Evolutionary conservation across 2,888 invertebrate species (phyloP).

Genomic region (Nephrotoma flavescens): DNA sequence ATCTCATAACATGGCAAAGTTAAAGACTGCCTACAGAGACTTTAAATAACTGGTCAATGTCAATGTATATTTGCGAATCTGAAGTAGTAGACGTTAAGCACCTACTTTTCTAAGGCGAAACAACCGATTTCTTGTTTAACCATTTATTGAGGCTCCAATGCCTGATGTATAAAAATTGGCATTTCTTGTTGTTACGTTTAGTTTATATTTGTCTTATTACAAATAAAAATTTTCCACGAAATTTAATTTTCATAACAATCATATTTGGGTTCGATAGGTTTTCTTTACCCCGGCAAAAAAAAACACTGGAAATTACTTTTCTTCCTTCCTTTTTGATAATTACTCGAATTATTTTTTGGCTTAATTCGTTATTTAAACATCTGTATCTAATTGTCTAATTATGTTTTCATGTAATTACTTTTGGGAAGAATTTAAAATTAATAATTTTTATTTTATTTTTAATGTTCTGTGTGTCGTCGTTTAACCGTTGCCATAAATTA

Average conservation of each 20-base stretch:
- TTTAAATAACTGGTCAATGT: too few relatives aligned
- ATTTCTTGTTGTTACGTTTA: too few relatives aligned
- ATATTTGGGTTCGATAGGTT: not conserved
- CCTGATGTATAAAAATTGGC: too few relatives aligned
- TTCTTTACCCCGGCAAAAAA: not conserved
- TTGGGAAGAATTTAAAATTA: not conserved
- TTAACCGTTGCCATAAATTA: not conserved
- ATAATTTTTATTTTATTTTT: not conserved
- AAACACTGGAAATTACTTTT: not conserved
- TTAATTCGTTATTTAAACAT: not conserved
- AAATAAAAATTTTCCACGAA: not conserved
- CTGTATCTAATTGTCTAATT: not conserved
- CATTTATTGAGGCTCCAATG: too few relatives aligned
- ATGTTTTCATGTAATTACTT: not conserved
- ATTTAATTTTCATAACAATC: not conserved
- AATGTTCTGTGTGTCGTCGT: not conserved
- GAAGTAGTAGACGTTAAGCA: too few relatives aligned
- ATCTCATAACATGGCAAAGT: too few relatives aligned
- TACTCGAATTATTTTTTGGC: not conserved
- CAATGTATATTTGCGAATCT: too few relatives aligned
- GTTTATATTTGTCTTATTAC: not conserved
- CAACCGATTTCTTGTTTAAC: too few relatives aligned
- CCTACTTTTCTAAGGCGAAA: too few relatives aligned
- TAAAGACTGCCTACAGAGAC: too few relatives aligned
- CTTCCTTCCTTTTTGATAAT: not conserved